Evolutionary conservation across 2,113 vertebrate species (phyloP), one percentile per base, ranked within the genome.

Genomic region (Columbina picui): DNA sequence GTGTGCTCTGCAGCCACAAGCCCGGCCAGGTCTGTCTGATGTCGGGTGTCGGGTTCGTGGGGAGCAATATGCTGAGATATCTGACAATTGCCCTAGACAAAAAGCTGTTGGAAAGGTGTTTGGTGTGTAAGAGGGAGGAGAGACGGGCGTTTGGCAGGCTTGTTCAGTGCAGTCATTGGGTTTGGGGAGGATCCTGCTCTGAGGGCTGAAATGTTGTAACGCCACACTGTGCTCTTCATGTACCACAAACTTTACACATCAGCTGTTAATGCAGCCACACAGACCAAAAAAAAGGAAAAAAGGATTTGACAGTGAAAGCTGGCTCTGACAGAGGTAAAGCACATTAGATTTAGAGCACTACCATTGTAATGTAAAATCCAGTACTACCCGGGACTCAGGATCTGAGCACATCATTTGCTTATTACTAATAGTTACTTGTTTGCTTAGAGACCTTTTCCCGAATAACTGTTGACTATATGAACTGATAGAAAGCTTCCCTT

Each of bases 81-180:
- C 81, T 85, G 90, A 75, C 63, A 47, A 69, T 49, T 84, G 94
- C 84, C 60, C 68, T 65, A 91, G 87, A 89, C 83, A 87, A 78
- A 85, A 86, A 87, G 85, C 77, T 71, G 78, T 76, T 90, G 43
- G 39, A 59, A 55, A 80, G 94, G 87, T 84, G 86, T 82, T 84
- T 20, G 84, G 25, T 45, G 6, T 93, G 74, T 68, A 5, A 86
- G 94, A 93, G 84, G 95, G 93, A 92, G 93, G 95, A 89, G 89
- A 89, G 75, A 87, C 67, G 12, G 89, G 79, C 30, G 36, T 74
- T 93, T 90, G 93, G 88, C 92, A 91, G 84, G 56, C 55, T 95
- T 16, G 52, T 52, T 95, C 91, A 34, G 90, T 74, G 94, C 94
- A 94, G 92, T 94, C 94, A 97, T 95, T 96, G 91, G 94, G 95